Evolutionary conservation across 1,140 invertebrate genomes (phyloP), one percentile per base, ranked within the genome.

Genomic region (Drosophila novamexicana): DNA sequence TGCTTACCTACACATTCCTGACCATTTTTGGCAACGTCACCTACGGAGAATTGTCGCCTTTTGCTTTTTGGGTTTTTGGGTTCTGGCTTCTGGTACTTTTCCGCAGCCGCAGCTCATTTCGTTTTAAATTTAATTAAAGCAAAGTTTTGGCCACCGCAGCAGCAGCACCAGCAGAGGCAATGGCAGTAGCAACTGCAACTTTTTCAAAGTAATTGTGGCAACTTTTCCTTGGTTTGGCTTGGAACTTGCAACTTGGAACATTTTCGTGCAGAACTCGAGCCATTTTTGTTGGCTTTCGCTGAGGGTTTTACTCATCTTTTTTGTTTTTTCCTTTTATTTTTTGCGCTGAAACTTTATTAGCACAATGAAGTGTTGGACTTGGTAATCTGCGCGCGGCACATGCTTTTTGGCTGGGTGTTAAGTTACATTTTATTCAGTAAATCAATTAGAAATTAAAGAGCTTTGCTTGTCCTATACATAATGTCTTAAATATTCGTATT

Each of bases 51-150:
- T 62, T 52, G 47, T 50, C 54, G 44, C 47, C 66, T 45, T 52
- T 61, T 50, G 64, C 45, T 53, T 69, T 42, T 69, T 56, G 40
- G 16, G 67, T 50, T 72, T 42, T 68, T 54, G 44, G n/a, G 58
- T 62, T 50, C 16, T 66, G 49, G 40, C 12, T 49, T 66, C 64
- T 53, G 22, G 14, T 57, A 53, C 6, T 44, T 52, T 57, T 47
- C 37, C 37, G 34, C 50, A 80, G 52, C 79, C 76, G 76, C 73
- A 86, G 83, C 83, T 88, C 83, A 89, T 89, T 88, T 88, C 66
- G 69, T 83, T 89, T 86, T 83, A 88, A 88, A 88, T 88, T 88
- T 88, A 88, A 88, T 88, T 88, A 88, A 83, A 80, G 76, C 74
- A 88, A 88, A 88, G 53, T 88, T 88, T 88, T 73, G 66, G 57